A percentile compares a stretch with the other conserved stretches of the same genome.
These are phyloP conservation scores for Tachina lurida DNA, from an alignment of 2,888 invertebrate species.

Conservation along the genomic window DNA sequence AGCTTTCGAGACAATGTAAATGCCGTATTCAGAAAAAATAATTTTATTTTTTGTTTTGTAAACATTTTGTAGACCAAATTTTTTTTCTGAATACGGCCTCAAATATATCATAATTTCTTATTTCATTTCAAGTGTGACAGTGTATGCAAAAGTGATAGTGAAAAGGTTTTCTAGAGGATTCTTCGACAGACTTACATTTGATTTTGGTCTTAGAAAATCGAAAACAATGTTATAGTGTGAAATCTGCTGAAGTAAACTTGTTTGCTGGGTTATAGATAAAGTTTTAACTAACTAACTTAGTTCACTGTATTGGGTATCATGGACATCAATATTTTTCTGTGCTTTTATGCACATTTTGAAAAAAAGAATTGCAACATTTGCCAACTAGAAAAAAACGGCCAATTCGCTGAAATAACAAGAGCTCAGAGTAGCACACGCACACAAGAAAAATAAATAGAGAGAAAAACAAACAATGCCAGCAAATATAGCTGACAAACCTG, in stretches of 20 bases:
- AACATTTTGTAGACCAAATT: too few relatives aligned
- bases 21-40: too few relatives aligned
- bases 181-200: neutral
- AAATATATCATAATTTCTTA: too few relatives aligned
- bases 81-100: too few relatives aligned
- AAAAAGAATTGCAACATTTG: constrained; percentile 42
- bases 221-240: too few relatives aligned
- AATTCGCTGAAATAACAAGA: constrained; percentile 48
- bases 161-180: too few relatives aligned
- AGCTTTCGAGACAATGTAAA: too few relatives aligned
- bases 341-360: constrained; percentile 29
- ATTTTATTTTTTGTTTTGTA: too few relatives aligned
- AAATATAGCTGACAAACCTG: constrained; percentile 69
- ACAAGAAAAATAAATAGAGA: neutral
- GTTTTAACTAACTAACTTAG: neutral
- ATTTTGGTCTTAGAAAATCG: too few relatives aligned
- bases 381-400: constrained; percentile 40
- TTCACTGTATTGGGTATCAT: constrained; percentile 21
- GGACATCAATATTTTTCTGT: constrained; percentile 9
- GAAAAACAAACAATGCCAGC: constrained; percentile 35
- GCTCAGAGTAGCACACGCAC: neutral
- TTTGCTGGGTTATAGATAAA: constrained; percentile 9
- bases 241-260: neutral
- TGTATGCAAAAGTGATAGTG: too few relatives aligned
- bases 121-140: too few relatives aligned